Conservation (phyloP, 1,140 invertebrate species). For the Liolophura sinensis region DNA sequence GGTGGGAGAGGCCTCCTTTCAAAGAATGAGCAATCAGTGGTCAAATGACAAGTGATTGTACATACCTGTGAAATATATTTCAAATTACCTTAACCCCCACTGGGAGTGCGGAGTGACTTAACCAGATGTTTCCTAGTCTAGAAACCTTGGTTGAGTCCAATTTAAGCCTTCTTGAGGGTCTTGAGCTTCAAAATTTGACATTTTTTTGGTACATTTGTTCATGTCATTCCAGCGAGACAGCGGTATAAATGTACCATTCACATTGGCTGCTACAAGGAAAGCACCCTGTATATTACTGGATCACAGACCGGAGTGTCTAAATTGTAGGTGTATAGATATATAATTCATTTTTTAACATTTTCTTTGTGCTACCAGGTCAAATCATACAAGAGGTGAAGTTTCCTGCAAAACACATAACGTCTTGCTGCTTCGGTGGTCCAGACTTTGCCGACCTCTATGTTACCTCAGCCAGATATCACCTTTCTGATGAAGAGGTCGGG, state of each 20-base stretch:
- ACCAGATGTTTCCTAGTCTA: no score
- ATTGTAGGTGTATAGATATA: background rate
- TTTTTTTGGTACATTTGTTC: background rate
- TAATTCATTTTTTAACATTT: no score
- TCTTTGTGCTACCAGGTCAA: constrained; percentile 45
- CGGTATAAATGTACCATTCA: background rate
- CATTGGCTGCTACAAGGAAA: background rate
- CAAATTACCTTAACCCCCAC: no score
- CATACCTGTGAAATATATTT: no score
- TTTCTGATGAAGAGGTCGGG: constrained; percentile 61
- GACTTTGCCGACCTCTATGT: constrained; percentile 75
- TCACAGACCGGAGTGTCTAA: background rate
- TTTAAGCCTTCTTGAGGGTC: no score
- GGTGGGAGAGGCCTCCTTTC: no score
- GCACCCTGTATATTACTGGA: background rate
- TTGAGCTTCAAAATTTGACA: background rate
- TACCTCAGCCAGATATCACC: constrained; percentile 65
- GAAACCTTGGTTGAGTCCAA: no score
- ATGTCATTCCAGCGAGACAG: background rate
- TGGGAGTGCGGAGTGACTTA: no score
- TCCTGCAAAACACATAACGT: constrained; percentile 74
- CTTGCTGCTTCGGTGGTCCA: constrained; percentile 75
- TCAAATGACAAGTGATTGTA: no score
- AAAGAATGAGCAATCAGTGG: no score
- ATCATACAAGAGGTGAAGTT: constrained; percentile 66